Evolutionary conservation across 2,113 vertebrate genomes (phyloP), one percentile per base, ranked within the genome.

Genomic region (Tamias sibiricus): DNA sequence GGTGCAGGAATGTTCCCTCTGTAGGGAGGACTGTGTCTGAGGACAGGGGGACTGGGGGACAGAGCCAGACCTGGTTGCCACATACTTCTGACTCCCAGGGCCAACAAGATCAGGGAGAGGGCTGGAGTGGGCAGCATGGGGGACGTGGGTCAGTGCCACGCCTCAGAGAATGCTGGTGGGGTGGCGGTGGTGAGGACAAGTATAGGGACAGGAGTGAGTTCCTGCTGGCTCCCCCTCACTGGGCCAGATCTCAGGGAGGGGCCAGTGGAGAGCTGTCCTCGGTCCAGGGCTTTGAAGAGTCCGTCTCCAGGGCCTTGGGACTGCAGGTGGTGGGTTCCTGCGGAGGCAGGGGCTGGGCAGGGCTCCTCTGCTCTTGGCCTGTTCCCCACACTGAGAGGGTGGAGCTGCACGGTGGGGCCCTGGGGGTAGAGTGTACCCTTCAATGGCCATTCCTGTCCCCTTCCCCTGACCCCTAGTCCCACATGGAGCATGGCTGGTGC

Each of bases 101-200:
- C 75, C 49, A 69, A 2, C 17, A 12, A 49, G 35, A 72, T 35
- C 32, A 30, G 47, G 62, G 26, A 26, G 44, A n/a, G 44, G 47
- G 4, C 35, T 7, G 13, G 37, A 12, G 12, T 1, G 12, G 9
- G 54, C 6, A 13, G 6, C 8, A 0, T 16, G 20, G 74, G 47
- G 54, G 66, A n/a, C 24, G 0, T 28, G 52, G 4, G 44, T 86
- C 76, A 37, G 83, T 17, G 9, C 26, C 20, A 0, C 9, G 32
- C 44, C 35, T 30, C 47, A 1, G 9, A 3, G 64, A 52, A 52
- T 8, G 3, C 79, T 68, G 87, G 7, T 22, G 54, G 37, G 3
- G n/a, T 22, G 30, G 42, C 4, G 20, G 28, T n/a, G n/a, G 47
- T 1, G 37, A 49, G 40, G 62, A 66, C 84, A 40, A 66, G 19